Conservation (phyloP, 30 jellyfish, hydroid and myxozoan genomes). For the Hydra vulgaris region DNA sequence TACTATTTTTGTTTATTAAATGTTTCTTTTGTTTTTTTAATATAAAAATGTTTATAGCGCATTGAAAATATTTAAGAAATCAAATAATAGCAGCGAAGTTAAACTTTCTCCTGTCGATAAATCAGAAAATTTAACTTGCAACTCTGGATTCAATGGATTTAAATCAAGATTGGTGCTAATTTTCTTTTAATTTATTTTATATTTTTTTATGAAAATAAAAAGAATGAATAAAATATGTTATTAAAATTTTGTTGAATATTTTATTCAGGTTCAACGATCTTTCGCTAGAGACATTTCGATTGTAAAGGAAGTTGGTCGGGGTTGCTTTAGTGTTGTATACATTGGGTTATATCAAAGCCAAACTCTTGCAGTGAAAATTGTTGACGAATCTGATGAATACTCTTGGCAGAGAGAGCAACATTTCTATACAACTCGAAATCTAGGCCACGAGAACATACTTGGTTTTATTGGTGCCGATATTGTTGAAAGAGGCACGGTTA, state of each 20-base stretch:
- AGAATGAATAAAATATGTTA: too few relatives aligned
- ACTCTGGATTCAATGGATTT: neutral
- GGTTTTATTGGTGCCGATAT: conserved; percentile 93
- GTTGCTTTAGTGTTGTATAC: conserved; percentile 80
- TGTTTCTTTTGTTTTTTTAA: too few relatives aligned
- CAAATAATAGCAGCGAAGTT: neutral
- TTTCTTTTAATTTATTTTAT: too few relatives aligned
- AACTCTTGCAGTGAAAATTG: conserved; percentile 70
- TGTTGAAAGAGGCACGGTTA: conserved; percentile 22
- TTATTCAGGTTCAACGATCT: conserved; percentile 70
- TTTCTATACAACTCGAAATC: conserved; percentile 56
- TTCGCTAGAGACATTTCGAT: conserved; percentile 72
- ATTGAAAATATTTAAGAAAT: neutral
- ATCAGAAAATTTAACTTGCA: neutral
- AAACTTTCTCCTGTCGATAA: neutral
- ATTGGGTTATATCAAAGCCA: conserved; percentile 76
- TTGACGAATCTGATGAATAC: conserved; percentile 51
- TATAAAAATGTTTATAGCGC: too few relatives aligned
- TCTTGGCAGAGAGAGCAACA: conserved; percentile 89
- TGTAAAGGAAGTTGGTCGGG: conserved; percentile 66
- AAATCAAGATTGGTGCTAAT: too few relatives aligned
- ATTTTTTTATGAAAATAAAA: too few relatives aligned
- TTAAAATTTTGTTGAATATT: too few relatives aligned
- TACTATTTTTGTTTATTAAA: too few relatives aligned
- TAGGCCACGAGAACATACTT: conserved; percentile 84